These are phyloP conservation scores for Mizuhopecten yessoensis DNA, from an alignment of 1,140 invertebrate genomes.

Conservation along the genomic window DNA sequence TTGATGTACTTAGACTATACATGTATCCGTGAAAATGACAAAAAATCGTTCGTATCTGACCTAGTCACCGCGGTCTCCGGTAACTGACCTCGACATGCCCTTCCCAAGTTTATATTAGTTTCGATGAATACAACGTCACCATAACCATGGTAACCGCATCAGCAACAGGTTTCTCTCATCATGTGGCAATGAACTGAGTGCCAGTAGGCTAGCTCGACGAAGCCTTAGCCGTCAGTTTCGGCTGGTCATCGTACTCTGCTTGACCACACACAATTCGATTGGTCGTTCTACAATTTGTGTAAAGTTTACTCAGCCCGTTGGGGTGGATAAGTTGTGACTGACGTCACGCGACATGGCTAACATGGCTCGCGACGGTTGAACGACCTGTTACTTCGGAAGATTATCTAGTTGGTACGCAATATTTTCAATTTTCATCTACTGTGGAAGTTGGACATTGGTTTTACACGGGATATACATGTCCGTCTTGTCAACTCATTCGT, in stretches of 20 bases:
- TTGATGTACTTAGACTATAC: too few species aligned
- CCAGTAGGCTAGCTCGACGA: neutral
- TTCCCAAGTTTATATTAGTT: neutral
- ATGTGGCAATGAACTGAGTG: neutral
- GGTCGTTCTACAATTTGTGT: neutral
- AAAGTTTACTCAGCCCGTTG: neutral
- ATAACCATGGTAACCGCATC: slow-evolving; percentile 17
- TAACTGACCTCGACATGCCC: neutral
- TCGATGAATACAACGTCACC: neutral
- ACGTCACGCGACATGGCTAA: neutral
- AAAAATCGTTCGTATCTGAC: neutral
- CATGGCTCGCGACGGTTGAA: neutral
- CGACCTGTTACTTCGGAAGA: too few species aligned
- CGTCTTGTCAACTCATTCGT: neutral
- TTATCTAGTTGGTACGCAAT: too few species aligned
- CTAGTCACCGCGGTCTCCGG: neutral
- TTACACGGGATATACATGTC: too few species aligned
- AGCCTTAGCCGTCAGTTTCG: neutral
- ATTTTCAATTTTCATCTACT: too few species aligned
- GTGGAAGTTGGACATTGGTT: too few species aligned
- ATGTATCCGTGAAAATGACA: too few species aligned
- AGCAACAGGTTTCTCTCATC: neutral
- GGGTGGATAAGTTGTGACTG: neutral
- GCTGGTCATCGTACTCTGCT: slow-evolving; percentile 22
- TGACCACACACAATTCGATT: neutral